phyloP scores from a whole-genome alignment of 2,888 invertebrate species.

The Cataglyphis cursor region DNA sequence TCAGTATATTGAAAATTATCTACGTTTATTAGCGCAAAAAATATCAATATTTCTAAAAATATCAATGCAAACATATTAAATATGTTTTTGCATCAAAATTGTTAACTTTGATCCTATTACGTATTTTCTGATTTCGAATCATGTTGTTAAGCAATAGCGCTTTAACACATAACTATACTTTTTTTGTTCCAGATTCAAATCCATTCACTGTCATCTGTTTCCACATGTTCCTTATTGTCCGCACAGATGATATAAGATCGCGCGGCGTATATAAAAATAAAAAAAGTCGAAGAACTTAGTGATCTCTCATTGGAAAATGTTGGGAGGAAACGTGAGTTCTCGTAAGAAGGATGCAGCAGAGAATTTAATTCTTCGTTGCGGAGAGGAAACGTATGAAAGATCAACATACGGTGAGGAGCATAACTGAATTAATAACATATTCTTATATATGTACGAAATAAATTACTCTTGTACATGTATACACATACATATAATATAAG shows the following conservation, averaged over 20 bases:
- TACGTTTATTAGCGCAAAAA: neutral
- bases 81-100: neutral
- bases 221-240: constrained; percentile 95
- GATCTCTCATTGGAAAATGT: constrained; percentile 23
- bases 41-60: neutral
- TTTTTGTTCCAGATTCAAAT: constrained; percentile 91
- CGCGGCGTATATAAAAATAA: neutral
- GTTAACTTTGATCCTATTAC: neutral
- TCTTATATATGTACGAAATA: neutral
- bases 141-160: neutral
- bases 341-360: neutral
- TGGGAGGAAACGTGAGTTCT: neutral
- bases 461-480: neutral
- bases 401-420: constrained; percentile 8
- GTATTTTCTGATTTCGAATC: neutral
- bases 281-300: neutral
- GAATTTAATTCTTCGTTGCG: neutral
- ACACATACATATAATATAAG: neutral
- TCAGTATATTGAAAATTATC: neutral
- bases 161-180: constrained; percentile 46
- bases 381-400: neutral
- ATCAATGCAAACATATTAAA: neutral
- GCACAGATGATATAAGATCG: constrained; percentile 84
- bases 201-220: constrained; percentile 95
- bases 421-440: constrained; percentile 10